These are phyloP conservation scores for Sebastes goodei DNA, from an alignment of 2,797 vertebrate genomes.

Conservation along the genomic window DNA sequence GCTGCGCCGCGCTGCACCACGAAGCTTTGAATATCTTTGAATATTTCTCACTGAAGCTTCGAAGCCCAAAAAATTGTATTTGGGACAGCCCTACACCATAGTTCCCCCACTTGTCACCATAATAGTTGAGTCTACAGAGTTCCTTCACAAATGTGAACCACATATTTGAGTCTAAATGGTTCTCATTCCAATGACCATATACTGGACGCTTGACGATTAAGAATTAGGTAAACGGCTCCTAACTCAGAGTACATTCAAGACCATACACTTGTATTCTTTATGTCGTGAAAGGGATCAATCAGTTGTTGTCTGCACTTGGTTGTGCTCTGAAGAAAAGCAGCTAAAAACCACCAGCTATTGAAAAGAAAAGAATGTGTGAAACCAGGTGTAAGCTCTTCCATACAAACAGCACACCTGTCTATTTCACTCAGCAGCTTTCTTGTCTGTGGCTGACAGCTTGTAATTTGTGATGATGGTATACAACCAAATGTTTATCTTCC, in stretches of 20 bases:
- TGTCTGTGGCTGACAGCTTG: background rate
- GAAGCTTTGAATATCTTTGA: no score
- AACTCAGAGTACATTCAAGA: background rate
- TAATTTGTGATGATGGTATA: background rate
- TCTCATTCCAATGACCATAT: background rate
- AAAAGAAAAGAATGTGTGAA: constrained; percentile 1
- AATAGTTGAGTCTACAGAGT: background rate
- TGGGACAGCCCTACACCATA: background rate
- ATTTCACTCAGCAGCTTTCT: background rate
- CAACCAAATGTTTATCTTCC: background rate
- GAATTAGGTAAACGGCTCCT: background rate
- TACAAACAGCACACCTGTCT: background rate
- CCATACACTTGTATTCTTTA: background rate
- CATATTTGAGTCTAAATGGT: background rate
- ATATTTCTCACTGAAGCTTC: no score
- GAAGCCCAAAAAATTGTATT: no score
- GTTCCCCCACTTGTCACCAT: background rate
- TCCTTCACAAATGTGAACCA: background rate
- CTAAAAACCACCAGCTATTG: background rate
- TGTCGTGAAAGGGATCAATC: background rate
- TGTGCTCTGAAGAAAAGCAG: background rate
- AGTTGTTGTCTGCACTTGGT: background rate
- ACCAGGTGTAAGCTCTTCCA: background rate
- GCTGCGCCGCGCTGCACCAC: no score
- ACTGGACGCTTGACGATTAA: background rate